Evolutionary conservation across 2,113 vertebrate species (phyloP), one percentile per base, ranked within the genome.

Genomic region (Polyodon spathula): DNA sequence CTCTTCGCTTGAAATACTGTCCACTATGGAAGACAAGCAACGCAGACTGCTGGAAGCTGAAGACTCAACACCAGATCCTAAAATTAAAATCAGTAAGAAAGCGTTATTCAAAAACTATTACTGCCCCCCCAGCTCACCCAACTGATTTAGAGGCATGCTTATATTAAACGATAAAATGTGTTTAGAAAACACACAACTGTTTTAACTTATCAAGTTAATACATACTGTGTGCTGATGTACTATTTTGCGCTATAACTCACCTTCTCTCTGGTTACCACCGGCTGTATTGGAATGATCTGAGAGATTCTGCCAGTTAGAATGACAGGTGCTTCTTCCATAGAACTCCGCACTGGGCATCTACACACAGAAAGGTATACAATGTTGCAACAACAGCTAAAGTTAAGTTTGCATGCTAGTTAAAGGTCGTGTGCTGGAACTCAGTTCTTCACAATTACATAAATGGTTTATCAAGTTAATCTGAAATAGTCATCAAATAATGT

Each of bases 1-100:
- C 16, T 97, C 90, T 39, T 92, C 89, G 0, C 78, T 93, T 65
- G 90, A 91, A 78, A 98, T 97, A 71, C 96, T 97, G 88, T 97
- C 88, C 75, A 98, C 96, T 56, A 98, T 98, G 17, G 96, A 98
- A 11, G 95, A 97, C 37, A 98, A 90, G 11, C 90, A 90, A 27
- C 92, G 90, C 11, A 97, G 94, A 72, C 96, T 97, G 75, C 90
- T 92, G 54, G 93, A 90, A 3, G 84, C 91, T 0, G 92, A 88
- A 0, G 92, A 86, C 67, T 94, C 93, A 0, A 77, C 61, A 67
- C 41, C 66, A 60, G 84, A 75, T 79, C 77, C 77, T 79, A 57
- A 59, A 40, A 71, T 8, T 68, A 61, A 38, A 50, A 8, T 27
- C 27, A 27, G 27, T 27, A 27, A 27, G 2, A 27, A 27, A 27